Evolutionary conservation across 2,888 invertebrate genomes (phyloP).

Genomic region (Chymomyza fuscimana): DNA sequence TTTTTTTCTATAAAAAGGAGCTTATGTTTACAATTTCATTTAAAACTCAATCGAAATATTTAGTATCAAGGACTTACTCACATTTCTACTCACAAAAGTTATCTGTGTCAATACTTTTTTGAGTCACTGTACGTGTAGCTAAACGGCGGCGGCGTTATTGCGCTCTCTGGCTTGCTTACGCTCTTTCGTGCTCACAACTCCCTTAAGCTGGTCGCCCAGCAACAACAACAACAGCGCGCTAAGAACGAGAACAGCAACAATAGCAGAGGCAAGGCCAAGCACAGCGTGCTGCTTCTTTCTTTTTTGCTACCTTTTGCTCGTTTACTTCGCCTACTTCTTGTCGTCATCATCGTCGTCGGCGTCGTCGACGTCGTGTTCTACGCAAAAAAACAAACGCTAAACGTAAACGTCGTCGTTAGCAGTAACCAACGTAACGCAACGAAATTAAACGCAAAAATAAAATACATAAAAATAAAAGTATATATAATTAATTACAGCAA

Average conservation of each 20-base stretch:
- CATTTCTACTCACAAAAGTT: too few relatives aligned
- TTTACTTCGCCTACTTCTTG: not conserved
- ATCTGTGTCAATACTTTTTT: not conserved
- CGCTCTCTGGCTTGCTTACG: constrained; percentile 29
- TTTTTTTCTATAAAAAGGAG: too few relatives aligned
- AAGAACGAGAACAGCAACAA: constrained; percentile 7
- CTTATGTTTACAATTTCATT: too few relatives aligned
- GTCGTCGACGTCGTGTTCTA: not conserved
- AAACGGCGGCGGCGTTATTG: not conserved
- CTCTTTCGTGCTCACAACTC: constrained; percentile 17
- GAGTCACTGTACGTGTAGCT: not conserved
- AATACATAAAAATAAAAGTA: constrained; percentile 11
- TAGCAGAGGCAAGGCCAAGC: constrained; percentile 34
- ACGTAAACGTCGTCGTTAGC: constrained; percentile 4
- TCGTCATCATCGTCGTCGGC: not conserved
- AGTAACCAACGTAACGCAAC: constrained; percentile 10
- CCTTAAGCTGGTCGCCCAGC: constrained; percentile 26
- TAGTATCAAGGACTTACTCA: too few relatives aligned
- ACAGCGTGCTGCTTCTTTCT: constrained; percentile 3
- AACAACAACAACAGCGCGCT: constrained; percentile 15
- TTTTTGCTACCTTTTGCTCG: constrained; percentile 6
- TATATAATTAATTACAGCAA: constrained; percentile 15
- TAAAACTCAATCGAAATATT: too few relatives aligned
- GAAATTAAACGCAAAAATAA: constrained; percentile 22
- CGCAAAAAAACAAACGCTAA: not conserved